A percentile compares a stretch with the other conserved stretches of the same genome.
Evolutionary conservation across 1,140 invertebrate genomes (phyloP).

Genomic region (Penaeus chinensis): DNA sequence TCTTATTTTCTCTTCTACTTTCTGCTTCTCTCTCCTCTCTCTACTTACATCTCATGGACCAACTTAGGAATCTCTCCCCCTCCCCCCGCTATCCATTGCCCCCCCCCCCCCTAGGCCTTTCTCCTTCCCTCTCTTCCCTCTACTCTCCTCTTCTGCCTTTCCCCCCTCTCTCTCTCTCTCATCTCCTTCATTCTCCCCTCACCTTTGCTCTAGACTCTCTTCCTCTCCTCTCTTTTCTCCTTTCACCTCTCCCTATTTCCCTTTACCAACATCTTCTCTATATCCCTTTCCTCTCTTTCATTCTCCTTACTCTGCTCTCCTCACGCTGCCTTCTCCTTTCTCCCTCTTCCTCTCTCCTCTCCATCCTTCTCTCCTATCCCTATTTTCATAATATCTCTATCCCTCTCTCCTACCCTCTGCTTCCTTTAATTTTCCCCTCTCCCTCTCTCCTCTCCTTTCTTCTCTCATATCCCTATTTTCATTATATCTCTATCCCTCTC

Average conservation of each 20-base stretch:
- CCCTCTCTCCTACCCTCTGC: not conserved
- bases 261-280: not conserved
- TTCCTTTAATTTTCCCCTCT: no score
- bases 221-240: no score
- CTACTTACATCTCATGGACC: slow-evolving; percentile 54
- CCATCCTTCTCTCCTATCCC: not conserved
- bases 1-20: no score
- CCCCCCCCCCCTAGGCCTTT: slow-evolving; percentile 33
- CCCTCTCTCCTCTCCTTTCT: no score
- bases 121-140: not conserved
- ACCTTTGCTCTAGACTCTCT: no score
- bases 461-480: not conserved
- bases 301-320: not conserved
- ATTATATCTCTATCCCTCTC: not conserved
- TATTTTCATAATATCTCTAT: not conserved
- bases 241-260: not conserved
- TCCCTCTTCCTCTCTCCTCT: no score
- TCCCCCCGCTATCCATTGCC: slow-evolving; percentile 44
- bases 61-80: slow-evolving; percentile 63
- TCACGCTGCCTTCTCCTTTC: no score
- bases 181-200: no score
- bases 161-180: no score
- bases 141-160: no score
- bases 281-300: not conserved
- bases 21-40: slow-evolving; percentile 31